A percentile compares a stretch with the other conserved stretches of the same genome.
Conservation (phyloP, 2,888 invertebrate genomes). For the Scaptomyza flava region DNA sequence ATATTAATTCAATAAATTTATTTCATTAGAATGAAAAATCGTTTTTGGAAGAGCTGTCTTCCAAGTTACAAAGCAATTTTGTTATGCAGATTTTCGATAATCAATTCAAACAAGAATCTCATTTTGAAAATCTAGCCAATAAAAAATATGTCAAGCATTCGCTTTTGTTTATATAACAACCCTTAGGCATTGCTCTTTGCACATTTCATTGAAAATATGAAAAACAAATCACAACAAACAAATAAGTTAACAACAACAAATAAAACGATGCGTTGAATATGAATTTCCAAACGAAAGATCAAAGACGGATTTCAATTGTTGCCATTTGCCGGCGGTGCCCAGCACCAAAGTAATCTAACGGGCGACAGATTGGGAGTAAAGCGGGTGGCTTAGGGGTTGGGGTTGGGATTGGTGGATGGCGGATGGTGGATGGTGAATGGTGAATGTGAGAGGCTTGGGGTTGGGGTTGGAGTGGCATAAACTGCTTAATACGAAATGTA, state of each 20-base stretch:
- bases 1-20: too few species aligned
- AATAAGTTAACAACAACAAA: constrained; percentile 16
- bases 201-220: constrained; percentile 6
- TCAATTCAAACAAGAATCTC: background rate
- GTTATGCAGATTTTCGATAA: background rate
- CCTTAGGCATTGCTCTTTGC: background rate
- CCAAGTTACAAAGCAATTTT: too few species aligned
- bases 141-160: background rate
- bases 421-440: background rate
- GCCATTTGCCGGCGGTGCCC: constrained; percentile 73
- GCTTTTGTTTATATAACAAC: background rate
- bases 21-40: too few species aligned
- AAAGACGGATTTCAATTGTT: constrained; percentile 76
- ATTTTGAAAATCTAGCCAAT: background rate
- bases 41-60: too few species aligned
- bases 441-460: background rate
- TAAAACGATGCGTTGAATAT: constrained; percentile 55
- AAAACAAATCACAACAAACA: constrained; percentile 17
- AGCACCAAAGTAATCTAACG: constrained; percentile 41
- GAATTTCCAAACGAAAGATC: constrained; percentile 78
- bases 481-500: constrained; percentile 77
- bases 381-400: background rate
- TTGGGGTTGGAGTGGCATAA: constrained; percentile 32
- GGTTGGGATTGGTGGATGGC: background rate
- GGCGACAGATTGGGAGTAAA: background rate